These are phyloP conservation scores for Ceriagrion tenellum DNA, from an alignment of 2,888 invertebrate species.

Conservation along the genomic window DNA sequence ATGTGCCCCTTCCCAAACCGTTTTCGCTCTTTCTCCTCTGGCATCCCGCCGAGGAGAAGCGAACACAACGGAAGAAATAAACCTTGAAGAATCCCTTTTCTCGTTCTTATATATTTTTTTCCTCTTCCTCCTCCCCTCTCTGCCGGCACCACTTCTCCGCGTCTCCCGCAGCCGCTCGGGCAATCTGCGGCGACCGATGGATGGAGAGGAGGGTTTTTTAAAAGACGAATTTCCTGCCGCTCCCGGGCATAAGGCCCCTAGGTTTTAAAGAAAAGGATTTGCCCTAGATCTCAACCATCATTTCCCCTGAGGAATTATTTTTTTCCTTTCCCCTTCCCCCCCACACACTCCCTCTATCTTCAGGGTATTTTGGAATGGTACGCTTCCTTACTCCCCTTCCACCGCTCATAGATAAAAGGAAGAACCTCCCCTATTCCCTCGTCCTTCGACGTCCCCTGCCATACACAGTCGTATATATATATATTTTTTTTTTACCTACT, in stretches of 20 bases:
- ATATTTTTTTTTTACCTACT: background rate
- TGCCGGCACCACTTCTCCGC: background rate
- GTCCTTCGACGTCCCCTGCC: background rate
- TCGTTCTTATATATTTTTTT: background rate
- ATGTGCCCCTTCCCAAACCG: background rate
- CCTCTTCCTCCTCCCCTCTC: background rate
- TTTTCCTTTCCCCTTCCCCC: background rate
- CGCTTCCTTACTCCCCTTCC: background rate
- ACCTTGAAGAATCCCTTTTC: background rate
- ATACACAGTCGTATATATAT: background rate
- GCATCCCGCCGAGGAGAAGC: background rate
- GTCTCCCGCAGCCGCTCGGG: background rate
- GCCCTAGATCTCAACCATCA: slow-evolving; percentile 36
- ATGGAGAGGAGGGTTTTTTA: no score
- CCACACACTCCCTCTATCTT: background rate
- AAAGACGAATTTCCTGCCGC: background rate
- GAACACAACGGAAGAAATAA: background rate
- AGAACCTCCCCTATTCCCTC: background rate
- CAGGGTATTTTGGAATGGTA: background rate
- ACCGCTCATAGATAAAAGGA: background rate
- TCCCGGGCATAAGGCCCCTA: background rate
- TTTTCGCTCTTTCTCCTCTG: background rate
- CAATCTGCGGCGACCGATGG: background rate
- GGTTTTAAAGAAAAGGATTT: slow-evolving; percentile 19
- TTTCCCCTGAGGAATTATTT: slow-evolving; percentile 16